These are phyloP conservation scores for Agriopis aurantiaria DNA, from an alignment of 2,888 invertebrate genomes.

Conservation along the genomic window DNA sequence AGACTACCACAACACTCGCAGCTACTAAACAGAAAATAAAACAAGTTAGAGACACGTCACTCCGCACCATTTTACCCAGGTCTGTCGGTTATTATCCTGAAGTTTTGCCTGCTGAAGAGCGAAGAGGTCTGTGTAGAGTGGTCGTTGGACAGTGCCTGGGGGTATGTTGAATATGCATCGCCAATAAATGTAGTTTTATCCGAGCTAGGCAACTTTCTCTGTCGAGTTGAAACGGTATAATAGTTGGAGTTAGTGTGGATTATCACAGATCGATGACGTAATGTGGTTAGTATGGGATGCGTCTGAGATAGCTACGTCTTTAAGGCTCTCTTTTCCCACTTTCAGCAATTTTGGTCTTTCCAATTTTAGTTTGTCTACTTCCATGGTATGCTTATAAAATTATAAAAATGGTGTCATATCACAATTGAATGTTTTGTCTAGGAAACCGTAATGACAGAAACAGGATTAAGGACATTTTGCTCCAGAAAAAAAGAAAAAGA, in stretches of 20 bases:
- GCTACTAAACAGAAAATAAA: slow-evolving; percentile 73
- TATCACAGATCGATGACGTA: slow-evolving; percentile 39
- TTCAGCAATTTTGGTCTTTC: too few species aligned
- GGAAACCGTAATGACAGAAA: too few species aligned
- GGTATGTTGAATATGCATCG: slow-evolving; percentile 83
- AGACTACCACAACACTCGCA: slow-evolving; percentile 62
- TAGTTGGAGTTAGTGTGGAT: slow-evolving; percentile 48
- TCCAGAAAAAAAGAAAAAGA: too few species aligned
- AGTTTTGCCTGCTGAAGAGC: slow-evolving; percentile 28
- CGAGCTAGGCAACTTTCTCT: slow-evolving; percentile 78
- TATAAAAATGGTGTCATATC: too few species aligned
- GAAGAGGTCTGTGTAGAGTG: slow-evolving; percentile 54
- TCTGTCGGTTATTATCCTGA: slow-evolving; percentile 38
- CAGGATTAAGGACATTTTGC: too few species aligned
- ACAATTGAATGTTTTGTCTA: too few species aligned
- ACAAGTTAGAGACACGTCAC: slow-evolving; percentile 67
- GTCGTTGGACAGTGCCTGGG: slow-evolving; percentile 61
- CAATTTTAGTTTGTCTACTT: too few species aligned
- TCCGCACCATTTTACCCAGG: slow-evolving; percentile 52
- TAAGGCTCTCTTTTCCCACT: background rate
- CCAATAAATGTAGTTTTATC: slow-evolving; percentile 83
- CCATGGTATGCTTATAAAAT: too few species aligned
- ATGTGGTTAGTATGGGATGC: slow-evolving; percentile 19
- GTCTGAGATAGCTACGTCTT: background rate
- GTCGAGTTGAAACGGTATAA: slow-evolving; percentile 54